A percentile compares a stretch with the other conserved stretches of the same genome.
These are phyloP conservation scores for Notamacropus eugenii DNA, from an alignment of 2,797 vertebrate species.

Conservation along the genomic window DNA sequence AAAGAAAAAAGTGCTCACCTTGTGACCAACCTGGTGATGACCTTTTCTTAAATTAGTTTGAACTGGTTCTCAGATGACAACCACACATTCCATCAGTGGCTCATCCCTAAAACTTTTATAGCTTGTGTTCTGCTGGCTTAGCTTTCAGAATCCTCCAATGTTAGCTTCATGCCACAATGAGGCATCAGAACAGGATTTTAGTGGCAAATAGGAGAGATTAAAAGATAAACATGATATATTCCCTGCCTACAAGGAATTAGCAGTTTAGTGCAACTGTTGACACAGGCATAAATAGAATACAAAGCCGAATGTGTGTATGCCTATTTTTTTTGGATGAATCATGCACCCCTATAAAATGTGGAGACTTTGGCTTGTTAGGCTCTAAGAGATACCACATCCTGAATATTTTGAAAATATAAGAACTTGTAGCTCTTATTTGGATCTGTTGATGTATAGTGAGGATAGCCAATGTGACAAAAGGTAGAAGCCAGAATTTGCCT, in stretches of 20 bases:
- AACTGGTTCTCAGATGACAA: not conserved
- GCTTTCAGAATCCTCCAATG: not conserved
- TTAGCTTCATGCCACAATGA: not conserved
- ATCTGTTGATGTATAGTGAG: conserved; percentile 11
- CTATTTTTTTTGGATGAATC: not conserved
- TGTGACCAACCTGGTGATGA: not conserved
- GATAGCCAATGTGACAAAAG: not conserved
- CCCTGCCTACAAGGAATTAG: not conserved
- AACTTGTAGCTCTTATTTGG: conserved; percentile 26
- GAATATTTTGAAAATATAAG: not conserved
- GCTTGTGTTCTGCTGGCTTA: not conserved
- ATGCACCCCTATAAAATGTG: conserved; percentile 31
- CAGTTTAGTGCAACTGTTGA: not conserved
- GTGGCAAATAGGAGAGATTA: not conserved
- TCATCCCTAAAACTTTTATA: not conserved
- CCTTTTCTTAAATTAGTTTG: not conserved
- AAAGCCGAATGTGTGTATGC: not conserved
- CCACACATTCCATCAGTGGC: not conserved
- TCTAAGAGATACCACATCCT: conserved; percentile 22
- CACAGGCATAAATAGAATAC: not conserved
- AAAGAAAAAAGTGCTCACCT: not conserved
- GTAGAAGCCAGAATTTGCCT: not conserved
- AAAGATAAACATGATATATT: not conserved
- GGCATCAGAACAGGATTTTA: not conserved
- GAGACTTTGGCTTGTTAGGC: not conserved